Conservation (phyloP, 2,113 vertebrate genomes). For the Coptodon rendalli region DNA sequence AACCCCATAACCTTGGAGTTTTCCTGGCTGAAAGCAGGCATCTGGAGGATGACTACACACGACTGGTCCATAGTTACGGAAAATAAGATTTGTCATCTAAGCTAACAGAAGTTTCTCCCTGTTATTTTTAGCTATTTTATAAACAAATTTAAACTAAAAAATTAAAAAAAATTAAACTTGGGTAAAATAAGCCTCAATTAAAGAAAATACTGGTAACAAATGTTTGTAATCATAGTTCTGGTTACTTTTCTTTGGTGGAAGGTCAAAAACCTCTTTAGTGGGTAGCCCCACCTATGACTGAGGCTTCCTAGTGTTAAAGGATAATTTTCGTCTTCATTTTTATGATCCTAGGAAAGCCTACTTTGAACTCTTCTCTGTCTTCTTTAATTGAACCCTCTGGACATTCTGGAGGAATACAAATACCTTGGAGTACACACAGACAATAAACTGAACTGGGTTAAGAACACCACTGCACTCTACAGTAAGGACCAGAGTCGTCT, state of each 20-base stretch:
- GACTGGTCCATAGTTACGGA: background rate
- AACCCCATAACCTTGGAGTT: background rate
- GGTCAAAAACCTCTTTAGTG: background rate
- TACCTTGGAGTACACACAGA: background rate
- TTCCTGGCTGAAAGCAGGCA: background rate
- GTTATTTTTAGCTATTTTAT: background rate
- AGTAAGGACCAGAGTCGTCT: background rate
- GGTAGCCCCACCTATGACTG: background rate
- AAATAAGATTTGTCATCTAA: background rate
- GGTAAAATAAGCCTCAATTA: background rate
- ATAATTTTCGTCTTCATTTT: background rate
- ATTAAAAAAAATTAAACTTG: background rate
- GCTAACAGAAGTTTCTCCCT: background rate
- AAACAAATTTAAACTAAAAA: rapidly evolving
- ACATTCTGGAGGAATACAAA: background rate
- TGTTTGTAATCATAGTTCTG: background rate
- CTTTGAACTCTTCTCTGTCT: background rate
- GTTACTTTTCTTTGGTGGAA: background rate
- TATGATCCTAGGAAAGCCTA: background rate
- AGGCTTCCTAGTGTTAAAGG: background rate
- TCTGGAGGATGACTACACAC: background rate
- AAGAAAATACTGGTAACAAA: background rate
- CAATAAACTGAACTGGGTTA: background rate
- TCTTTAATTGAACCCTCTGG: background rate
- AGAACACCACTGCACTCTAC: background rate